Base-by-base conservation (phyloP, 2,888 invertebrate species). In the Synergus gifuensis region DNA sequence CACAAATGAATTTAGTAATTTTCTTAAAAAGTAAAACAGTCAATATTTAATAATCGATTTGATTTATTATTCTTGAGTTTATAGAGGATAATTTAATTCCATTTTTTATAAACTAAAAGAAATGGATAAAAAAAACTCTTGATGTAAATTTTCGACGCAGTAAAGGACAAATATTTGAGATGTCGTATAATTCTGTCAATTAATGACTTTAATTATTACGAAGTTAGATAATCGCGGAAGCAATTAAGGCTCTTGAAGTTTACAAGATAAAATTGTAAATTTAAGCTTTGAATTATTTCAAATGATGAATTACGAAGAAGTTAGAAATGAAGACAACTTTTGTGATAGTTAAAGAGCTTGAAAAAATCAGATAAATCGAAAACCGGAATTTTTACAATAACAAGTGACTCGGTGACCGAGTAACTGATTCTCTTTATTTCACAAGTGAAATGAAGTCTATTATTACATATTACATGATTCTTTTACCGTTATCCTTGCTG, bases 251-350 rank as follows among this genome's bases (percentile, higher is more conserved):
- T 22, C 12, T 60, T 22, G 12, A 12, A 3, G 9, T 60, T 22
- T 22, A 60, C 60, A 11, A 60, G 22, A 4, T 11, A 11, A 60
- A 12, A 4, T 60, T 22, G 22, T 22, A 4, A 60, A 60, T 60
- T 60, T 22, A 60, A 60, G 9, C 60, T 60, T 60, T 60, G 22
- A 60, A 60, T 60, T 60, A 60, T 60, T 60, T 60, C 11, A 22
- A 22, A 12, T 22, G 0, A 22, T 22, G 12, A 11, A 22, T 60
- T 28, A 28, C 3, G 28, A 28, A 60, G 18, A n/a, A 54, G n/a
- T 54, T n/a, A 54, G 8, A n/a, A 8, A n/a, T 54, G n/a, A 54
- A n/a, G 18, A 4, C 5, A 12, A 22, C 3, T 22, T 60, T 22
- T 60, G 22, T 60, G 54, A 54, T 54, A 8, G 11, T 22, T 60